Percentiles rank a stretch among this genome's conserved stretches.
These are phyloP conservation scores for Nymphalis c-album DNA, from an alignment of 2,888 invertebrate species.

Conservation along the genomic window DNA sequence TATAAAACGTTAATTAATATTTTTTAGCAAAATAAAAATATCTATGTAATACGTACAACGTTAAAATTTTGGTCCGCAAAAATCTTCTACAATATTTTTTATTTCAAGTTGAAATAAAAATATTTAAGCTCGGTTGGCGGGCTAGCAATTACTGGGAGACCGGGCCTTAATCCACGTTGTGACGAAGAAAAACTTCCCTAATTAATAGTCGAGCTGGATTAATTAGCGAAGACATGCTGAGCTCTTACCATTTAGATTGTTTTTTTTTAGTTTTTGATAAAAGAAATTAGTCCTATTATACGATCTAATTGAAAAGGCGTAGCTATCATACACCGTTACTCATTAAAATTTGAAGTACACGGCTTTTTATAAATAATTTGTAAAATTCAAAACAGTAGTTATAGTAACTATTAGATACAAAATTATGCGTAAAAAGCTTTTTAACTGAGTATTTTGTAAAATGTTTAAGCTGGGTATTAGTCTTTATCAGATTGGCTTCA, in stretches of 20 bases:
- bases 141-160: constrained; percentile 57
- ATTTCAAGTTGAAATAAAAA: constrained; percentile 44
- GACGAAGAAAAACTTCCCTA: constrained; percentile 71
- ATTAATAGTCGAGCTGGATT: constrained; percentile 75
- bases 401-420: too few species aligned
- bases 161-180: constrained; percentile 58
- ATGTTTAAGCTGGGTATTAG: constrained; percentile 24
- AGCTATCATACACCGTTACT: constrained; percentile 10
- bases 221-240: constrained; percentile 63
- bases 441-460: constrained; percentile 12
- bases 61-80: constrained; percentile 24
- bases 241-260: constrained; percentile 53
- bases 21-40: constrained; percentile 5
- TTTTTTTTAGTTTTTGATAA: constrained; percentile 32
- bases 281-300: constrained; percentile 32
- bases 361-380: too few species aligned
- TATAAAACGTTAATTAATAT: background rate
- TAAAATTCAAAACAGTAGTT: too few species aligned
- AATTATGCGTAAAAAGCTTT: background rate
- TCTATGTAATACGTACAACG: constrained; percentile 14
- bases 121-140: constrained; percentile 44
- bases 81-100: constrained; percentile 28
- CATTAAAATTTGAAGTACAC: background rate
- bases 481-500: constrained; percentile 31
- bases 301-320: constrained; percentile 5